Conservation (phyloP, 2,888 invertebrate species). For the Celastrina argiolus region DNA sequence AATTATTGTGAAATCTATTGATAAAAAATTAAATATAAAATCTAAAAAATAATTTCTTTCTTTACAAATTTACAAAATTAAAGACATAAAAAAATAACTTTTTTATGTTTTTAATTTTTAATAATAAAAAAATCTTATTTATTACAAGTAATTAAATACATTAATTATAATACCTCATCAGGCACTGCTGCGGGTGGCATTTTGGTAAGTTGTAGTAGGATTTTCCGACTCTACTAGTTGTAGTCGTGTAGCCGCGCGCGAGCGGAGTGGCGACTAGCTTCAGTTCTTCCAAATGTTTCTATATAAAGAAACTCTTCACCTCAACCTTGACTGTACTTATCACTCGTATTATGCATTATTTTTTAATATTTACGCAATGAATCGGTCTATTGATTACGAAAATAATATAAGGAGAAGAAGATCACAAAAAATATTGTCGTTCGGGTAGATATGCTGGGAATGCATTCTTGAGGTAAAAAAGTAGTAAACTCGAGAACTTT, state of each 20-base stretch:
- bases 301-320: slow-evolving; percentile 48
- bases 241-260: slow-evolving; percentile 43
- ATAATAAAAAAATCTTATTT: too few relatives aligned
- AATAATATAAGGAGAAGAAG: slow-evolving; percentile 5
- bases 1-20: background rate
- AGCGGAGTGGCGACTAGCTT: slow-evolving; percentile 62
- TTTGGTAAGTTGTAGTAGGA: slow-evolving; percentile 6
- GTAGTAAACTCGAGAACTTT: too few relatives aligned
- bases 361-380: slow-evolving; percentile 9
- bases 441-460: too few relatives aligned
- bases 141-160: slow-evolving; percentile 12
- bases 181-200: slow-evolving; percentile 71
- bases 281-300: slow-evolving; percentile 46
- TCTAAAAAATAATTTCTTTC: too few relatives aligned
- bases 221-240: slow-evolving; percentile 29
- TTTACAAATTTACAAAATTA: too few relatives aligned
- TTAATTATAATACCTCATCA: slow-evolving; percentile 54
- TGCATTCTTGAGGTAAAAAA: too few relatives aligned
- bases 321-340: slow-evolving; percentile 57
- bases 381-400: too few relatives aligned
- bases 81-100: too few relatives aligned
- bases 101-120: too few relatives aligned
- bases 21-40: too few relatives aligned
- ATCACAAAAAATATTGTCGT: background rate
- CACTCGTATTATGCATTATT: slow-evolving; percentile 28